These are phyloP conservation scores for Rhinella marina DNA, from an alignment of 2,797 vertebrate genomes.

Conservation along the genomic window DNA sequence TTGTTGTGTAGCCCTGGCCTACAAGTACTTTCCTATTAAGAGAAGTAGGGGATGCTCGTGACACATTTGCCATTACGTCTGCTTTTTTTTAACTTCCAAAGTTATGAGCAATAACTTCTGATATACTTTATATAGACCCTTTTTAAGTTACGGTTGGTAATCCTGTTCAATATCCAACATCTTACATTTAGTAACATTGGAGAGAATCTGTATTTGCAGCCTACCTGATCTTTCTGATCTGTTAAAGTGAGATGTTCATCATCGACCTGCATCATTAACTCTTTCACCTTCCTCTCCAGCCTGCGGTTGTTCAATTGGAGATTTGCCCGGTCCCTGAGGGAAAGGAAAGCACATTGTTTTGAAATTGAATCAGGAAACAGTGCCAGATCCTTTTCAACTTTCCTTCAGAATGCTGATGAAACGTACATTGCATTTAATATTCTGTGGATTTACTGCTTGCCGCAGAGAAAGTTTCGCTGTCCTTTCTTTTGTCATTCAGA, in stretches of 20 bases:
- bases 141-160: neutral
- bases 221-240: conserved; percentile 96
- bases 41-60: neutral
- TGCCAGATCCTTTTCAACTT: conserved; percentile 26
- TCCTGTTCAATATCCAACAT: neutral
- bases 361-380: conserved; percentile 33
- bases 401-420: conserved; percentile 52
- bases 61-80: neutral
- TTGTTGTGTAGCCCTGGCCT: neutral
- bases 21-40: neutral
- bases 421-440: conserved; percentile 35
- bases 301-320: conserved; percentile 91
- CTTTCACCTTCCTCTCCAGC: conserved; percentile 94
- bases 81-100: no score
- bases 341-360: conserved; percentile 45
- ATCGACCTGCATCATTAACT: conserved; percentile 93
- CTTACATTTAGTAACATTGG: neutral
- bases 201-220: neutral
- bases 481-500: conserved; percentile 3
- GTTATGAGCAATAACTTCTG: no score
- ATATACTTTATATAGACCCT: neutral
- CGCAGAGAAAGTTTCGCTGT: neutral
- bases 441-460: conserved; percentile 21
- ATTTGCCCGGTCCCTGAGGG: conserved; percentile 86
- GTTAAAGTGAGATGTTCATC: conserved; percentile 90